These are phyloP conservation scores for Aporophyla lueneburgensis DNA, from an alignment of 2,888 invertebrate species.

Conservation along the genomic window DNA sequence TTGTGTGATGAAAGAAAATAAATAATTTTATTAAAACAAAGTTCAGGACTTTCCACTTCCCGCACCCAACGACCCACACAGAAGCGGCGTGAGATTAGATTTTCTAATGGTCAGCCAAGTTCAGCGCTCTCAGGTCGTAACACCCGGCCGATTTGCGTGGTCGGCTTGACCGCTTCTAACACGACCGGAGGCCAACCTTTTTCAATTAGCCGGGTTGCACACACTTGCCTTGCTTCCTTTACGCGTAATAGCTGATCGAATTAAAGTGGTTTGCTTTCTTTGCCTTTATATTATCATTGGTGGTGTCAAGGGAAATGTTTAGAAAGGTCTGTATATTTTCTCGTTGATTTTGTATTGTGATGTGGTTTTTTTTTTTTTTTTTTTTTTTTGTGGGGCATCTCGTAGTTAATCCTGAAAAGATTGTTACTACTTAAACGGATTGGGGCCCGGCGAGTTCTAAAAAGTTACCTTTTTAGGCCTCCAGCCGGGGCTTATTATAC, in stretches of 20 bases:
- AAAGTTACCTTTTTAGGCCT: no score
- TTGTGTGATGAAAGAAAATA: background rate
- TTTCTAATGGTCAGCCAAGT: conserved; percentile 79
- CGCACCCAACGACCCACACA: conserved; percentile 71
- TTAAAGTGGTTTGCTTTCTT: conserved; percentile 68
- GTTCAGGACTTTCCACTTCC: conserved; percentile 58
- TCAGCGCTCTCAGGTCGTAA: conserved; percentile 76
- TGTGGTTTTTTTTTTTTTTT: no score
- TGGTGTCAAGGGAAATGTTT: conserved; percentile 61
- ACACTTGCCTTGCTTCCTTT: conserved; percentile 62
- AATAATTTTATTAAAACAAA: background rate
- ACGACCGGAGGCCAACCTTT: conserved; percentile 31
- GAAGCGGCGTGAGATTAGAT: conserved; percentile 78
- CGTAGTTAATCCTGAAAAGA: no score
- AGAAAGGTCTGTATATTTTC: conserved; percentile 56
- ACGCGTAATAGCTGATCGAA: conserved; percentile 67
- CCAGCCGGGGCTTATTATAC: no score
- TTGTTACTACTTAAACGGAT: no score
- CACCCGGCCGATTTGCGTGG: conserved; percentile 58
- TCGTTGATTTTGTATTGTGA: conserved; percentile 41
- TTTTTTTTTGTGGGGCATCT: no score
- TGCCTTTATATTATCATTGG: conserved; percentile 63
- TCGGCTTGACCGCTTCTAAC: conserved; percentile 37
- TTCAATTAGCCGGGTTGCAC: conserved; percentile 43
- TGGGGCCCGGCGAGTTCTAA: no score